Conservation (phyloP, 2,113 vertebrate species). For the Sturnira hondurensis region DNA sequence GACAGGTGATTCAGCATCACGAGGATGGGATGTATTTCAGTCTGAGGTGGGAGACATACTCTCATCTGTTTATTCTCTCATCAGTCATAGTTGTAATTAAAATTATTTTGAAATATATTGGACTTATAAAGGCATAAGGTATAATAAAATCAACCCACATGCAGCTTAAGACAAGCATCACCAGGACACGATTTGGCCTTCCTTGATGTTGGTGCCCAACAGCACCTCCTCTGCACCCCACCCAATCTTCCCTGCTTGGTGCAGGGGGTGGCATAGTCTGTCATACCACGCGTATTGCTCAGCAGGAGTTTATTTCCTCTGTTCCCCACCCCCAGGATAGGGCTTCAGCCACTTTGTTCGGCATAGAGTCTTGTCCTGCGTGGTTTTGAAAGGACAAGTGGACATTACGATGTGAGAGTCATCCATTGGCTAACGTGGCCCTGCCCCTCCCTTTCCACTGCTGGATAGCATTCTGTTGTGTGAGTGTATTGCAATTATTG, state of each 20-base stretch:
- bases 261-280: neutral
- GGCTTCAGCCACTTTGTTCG: neutral
- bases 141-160: neutral
- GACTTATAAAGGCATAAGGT: neutral
- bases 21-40: neutral
- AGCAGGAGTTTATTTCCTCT: neutral
- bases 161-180: neutral
- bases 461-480: accelerated
- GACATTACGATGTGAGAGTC: neutral
- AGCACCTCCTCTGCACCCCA: neutral
- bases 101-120: neutral
- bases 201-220: neutral
- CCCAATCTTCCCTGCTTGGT: neutral
- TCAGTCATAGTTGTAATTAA: neutral
- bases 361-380: neutral
- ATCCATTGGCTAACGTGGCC: neutral
- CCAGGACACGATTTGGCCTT: neutral
- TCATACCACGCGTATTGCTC: neutral
- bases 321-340: neutral
- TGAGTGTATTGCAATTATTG: accelerated
- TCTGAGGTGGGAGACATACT: neutral
- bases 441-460: neutral
- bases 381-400: neutral
- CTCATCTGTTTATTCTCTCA: neutral
- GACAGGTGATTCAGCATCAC: neutral